These are phyloP conservation scores for Chelonoidis abingdonii DNA, from an alignment of 2,113 vertebrate genomes.

Conservation along the genomic window DNA sequence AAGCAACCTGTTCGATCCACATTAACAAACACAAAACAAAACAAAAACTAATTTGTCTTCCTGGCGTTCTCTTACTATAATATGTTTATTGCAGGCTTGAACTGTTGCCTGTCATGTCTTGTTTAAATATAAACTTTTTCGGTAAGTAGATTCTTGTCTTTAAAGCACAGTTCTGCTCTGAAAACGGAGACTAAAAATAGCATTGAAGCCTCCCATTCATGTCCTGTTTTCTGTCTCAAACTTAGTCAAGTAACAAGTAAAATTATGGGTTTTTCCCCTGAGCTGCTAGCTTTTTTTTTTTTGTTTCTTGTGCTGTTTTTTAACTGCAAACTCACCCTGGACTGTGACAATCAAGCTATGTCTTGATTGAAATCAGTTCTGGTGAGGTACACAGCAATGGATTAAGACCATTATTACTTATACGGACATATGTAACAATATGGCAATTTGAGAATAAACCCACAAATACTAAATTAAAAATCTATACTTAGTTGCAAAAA, in stretches of 20 bases:
- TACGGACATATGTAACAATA: background rate
- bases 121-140: background rate
- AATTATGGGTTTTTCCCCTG: too few species aligned
- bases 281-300: too few species aligned
- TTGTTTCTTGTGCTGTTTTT: background rate
- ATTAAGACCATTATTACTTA: background rate
- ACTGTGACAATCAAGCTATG: slow-evolving; percentile 1
- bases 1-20: background rate
- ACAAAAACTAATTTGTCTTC: background rate
- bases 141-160: background rate
- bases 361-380: background rate
- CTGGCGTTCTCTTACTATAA: background rate
- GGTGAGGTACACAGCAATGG: background rate
- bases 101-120: background rate
- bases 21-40: background rate
- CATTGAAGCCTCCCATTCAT: slow-evolving; percentile 20
- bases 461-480: background rate
- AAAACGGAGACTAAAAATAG: slow-evolving; percentile 52
- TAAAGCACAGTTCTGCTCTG: slow-evolving; percentile 32
- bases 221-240: slow-evolving; percentile 59
- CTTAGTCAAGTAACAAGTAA: background rate
- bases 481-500: background rate
- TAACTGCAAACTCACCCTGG: background rate
- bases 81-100: background rate
- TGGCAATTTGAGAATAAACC: background rate